Conservation (phyloP, 1,140 invertebrate genomes). For the Condylostylus longicornis region DNA sequence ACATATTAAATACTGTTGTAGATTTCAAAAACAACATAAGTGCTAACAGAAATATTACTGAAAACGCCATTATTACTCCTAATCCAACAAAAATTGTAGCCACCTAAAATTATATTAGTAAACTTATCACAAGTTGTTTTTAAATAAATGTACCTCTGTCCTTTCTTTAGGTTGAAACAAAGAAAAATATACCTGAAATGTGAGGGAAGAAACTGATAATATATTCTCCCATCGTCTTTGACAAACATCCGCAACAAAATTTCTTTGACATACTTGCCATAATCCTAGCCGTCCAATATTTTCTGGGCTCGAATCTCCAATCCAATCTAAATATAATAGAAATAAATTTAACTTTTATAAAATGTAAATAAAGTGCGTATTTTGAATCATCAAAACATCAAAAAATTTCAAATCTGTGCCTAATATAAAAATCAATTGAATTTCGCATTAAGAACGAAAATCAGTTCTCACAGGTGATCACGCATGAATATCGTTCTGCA, state of each 20-base stretch:
- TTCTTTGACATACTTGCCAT: constrained; percentile 71
- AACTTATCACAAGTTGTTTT: background rate
- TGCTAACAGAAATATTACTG: constrained; percentile 76
- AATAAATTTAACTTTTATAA: too few relatives aligned
- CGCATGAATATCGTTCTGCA: too few relatives aligned
- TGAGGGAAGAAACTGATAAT: constrained; percentile 59
- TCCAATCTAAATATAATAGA: constrained; percentile 56
- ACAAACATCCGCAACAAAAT: constrained; percentile 57
- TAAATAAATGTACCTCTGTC: background rate
- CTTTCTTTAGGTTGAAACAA: background rate
- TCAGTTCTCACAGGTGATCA: too few relatives aligned
- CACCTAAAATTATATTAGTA: constrained; percentile 33
- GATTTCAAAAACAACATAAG: constrained; percentile 89
- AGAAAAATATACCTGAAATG: constrained; percentile 39
- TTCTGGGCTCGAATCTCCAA: constrained; percentile 64
- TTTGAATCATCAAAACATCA: too few relatives aligned
- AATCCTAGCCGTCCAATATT: constrained; percentile 81
- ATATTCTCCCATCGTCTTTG: constrained; percentile 72
- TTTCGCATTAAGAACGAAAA: too few relatives aligned
- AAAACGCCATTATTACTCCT: constrained; percentile 65
- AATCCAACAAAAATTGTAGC: constrained; percentile 79
- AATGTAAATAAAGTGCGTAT: too few relatives aligned
- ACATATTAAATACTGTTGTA: constrained; percentile 85
- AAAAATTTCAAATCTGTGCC: too few relatives aligned
- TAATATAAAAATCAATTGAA: too few relatives aligned